phyloP scores from a whole-genome alignment of 2,888 invertebrate species.

The Tipula confusa region DNA sequence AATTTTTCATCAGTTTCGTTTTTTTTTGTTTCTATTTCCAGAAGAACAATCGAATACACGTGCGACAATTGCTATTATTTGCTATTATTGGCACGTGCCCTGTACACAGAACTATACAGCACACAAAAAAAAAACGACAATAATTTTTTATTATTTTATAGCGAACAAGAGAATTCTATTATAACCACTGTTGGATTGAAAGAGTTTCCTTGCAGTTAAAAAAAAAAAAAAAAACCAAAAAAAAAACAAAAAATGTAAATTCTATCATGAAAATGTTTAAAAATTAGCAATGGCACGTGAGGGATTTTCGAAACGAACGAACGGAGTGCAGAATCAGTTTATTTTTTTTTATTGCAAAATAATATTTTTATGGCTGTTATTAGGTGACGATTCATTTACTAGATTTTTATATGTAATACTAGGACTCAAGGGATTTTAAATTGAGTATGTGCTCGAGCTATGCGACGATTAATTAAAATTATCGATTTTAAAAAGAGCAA shows the following conservation, averaged over 20 bases:
- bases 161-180: background rate
- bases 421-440: background rate
- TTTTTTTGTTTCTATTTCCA: background rate
- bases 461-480: background rate
- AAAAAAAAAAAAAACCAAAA: background rate
- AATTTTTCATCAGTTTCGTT: background rate
- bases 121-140: background rate
- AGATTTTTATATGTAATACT: background rate
- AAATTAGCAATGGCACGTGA: slow-evolving; percentile 20
- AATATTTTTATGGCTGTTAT: background rate
- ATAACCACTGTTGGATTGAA: background rate
- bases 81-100: slow-evolving; percentile 3
- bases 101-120: too few relatives aligned
- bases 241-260: background rate
- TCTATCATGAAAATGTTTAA: background rate
- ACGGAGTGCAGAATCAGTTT: background rate
- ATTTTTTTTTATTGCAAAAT: background rate
- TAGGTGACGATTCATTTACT: background rate
- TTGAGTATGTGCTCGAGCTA: background rate
- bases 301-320: background rate
- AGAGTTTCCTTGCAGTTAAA: background rate
- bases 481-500: background rate
- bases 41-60: slow-evolving; percentile 3
- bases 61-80: slow-evolving; percentile 20
- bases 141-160: background rate